Percentiles rank a stretch among this genome's conserved stretches.
These are phyloP conservation scores for Capromys pilorides DNA, from an alignment of 2,797 vertebrate species.

Conservation along the genomic window DNA sequence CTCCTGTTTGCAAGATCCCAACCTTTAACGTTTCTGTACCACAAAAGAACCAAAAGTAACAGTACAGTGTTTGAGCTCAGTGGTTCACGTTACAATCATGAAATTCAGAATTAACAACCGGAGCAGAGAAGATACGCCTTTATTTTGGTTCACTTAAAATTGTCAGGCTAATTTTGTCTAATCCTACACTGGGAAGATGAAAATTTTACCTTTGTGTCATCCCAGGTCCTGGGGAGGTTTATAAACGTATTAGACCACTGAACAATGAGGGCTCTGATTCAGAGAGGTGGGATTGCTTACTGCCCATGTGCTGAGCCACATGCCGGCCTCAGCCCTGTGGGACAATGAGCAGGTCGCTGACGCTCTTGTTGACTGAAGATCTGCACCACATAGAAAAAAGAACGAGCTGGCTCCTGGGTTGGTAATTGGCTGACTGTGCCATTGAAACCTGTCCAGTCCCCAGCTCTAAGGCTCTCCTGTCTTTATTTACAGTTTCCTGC, in stretches of 20 bases:
- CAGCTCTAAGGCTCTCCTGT: background rate
- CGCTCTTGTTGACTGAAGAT: background rate
- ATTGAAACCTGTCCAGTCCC: background rate
- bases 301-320: background rate
- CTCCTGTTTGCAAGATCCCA: background rate
- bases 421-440: background rate
- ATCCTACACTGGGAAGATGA: background rate
- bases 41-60: background rate
- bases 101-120: background rate
- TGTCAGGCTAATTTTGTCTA: background rate
- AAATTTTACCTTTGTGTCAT: background rate
- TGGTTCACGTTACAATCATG: background rate
- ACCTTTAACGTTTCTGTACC: background rate
- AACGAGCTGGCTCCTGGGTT: background rate
- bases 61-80: background rate
- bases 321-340: no score
- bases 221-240: background rate
- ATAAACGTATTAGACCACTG: background rate
- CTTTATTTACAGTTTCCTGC: background rate
- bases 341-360: background rate
- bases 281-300: background rate
- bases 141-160: conserved; percentile 9
- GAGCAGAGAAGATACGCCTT: background rate
- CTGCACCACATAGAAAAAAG: background rate
- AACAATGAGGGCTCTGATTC: background rate